Evolutionary conservation across 2,113 vertebrate species (phyloP).

Genomic region (Mystacornis crossleyi): DNA sequence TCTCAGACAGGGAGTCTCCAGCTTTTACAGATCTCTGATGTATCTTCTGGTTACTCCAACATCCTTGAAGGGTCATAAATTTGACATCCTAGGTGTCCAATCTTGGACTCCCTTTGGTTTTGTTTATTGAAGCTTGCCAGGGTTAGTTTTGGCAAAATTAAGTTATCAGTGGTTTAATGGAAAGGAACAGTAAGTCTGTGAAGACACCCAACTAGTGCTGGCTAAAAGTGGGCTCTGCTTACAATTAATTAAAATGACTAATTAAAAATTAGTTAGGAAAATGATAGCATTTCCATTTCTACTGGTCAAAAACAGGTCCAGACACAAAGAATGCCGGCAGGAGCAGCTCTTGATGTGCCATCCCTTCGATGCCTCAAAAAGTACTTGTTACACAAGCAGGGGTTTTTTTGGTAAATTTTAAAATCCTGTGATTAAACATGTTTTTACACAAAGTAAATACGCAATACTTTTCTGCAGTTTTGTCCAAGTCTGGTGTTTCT

Average conservation of each 20-base stretch:
- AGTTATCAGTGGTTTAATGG: neutral
- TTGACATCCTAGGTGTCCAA: neutral
- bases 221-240: neutral
- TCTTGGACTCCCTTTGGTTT: neutral
- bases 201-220: neutral
- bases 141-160: neutral
- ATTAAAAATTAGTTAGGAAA: neutral
- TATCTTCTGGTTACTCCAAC: neutral
- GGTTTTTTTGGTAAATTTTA: neutral
- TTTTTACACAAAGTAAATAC: neutral
- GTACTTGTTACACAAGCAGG: neutral
- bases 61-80: neutral
- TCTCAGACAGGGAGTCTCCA: neutral
- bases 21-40: neutral
- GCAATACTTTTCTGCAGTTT: neutral
- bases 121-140: neutral
- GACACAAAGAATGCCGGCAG: neutral
- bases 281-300: neutral
- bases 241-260: neutral
- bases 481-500: neutral
- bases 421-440: neutral
- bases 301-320: neutral
- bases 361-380: neutral
- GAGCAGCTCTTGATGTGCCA: neutral
- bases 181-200: neutral